Evolutionary conservation across 2,888 invertebrate species (phyloP).

Genomic region (Ophion slaviceki): DNA sequence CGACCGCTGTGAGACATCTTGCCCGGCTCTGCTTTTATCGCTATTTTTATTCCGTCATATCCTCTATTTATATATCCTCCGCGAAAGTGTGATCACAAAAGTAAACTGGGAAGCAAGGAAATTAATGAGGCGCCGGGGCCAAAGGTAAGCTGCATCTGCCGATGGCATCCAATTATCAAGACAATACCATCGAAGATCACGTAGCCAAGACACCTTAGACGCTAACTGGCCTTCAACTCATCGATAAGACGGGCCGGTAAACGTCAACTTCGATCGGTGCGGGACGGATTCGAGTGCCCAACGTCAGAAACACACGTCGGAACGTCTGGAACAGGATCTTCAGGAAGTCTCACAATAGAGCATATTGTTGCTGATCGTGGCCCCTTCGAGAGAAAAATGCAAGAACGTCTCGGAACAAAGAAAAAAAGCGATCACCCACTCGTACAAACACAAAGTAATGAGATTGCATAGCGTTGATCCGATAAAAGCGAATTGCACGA

Average conservation of each 20-base stretch:
- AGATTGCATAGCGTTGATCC: too few relatives aligned
- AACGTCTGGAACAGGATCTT: background rate
- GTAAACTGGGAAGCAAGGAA: background rate
- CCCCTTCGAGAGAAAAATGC: background rate
- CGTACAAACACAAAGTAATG: too few relatives aligned
- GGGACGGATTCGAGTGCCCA: slow-evolving; percentile 9
- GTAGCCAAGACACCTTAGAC: slow-evolving; percentile 20
- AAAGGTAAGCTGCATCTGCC: slow-evolving; percentile 7
- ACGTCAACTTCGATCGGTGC: background rate
- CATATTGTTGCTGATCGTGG: background rate
- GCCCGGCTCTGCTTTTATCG: too few relatives aligned
- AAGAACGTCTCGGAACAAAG: background rate
- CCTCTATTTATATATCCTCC: background rate
- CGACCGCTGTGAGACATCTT: too few relatives aligned
- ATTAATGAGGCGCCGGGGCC: slow-evolving; percentile 3
- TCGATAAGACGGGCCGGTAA: slow-evolving; percentile 26
- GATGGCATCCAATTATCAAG: slow-evolving; percentile 45
- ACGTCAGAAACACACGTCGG: slow-evolving; percentile 28
- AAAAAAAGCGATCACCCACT: too few relatives aligned
- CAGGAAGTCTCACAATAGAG: background rate
- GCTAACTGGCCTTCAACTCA: slow-evolving; percentile 39
- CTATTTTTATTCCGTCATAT: too few relatives aligned
- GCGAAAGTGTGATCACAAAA: background rate
- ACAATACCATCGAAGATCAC: slow-evolving; percentile 40
- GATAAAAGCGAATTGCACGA: too few relatives aligned